Percentiles rank a stretch among this genome's conserved stretches.
phyloP scores from a whole-genome alignment of 1,140 invertebrate species.

The Bombus consobrinus region DNA sequence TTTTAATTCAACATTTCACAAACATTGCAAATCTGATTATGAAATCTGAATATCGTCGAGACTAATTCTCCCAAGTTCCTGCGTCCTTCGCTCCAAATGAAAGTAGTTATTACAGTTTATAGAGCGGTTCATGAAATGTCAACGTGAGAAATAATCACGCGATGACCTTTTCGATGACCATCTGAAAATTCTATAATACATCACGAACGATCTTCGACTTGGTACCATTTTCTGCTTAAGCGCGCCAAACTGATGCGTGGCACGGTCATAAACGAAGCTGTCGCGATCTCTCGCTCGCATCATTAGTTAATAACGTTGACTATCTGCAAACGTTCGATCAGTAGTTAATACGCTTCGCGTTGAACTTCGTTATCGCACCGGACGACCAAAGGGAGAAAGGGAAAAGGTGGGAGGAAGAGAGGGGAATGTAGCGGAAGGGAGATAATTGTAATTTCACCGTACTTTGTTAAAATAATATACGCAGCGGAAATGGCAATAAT shows the following conservation, averaged over 20 bases:
- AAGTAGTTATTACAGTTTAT: no score
- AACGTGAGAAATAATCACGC: neutral
- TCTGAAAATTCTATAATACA: neutral
- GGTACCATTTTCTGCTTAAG: no score
- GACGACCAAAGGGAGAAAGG: neutral
- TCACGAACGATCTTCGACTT: no score
- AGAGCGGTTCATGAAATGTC: no score
- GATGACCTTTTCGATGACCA: neutral
- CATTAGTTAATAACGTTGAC: conserved; percentile 27
- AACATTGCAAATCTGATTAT: no score
- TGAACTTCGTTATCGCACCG: conserved; percentile 8
- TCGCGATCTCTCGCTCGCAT: neutral
- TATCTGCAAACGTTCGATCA: neutral
- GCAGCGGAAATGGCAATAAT: neutral
- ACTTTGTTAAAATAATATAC: conserved; percentile 43
- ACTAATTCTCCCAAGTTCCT: neutral
- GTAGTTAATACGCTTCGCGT: conserved; percentile 14
- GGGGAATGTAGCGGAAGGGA: neutral
- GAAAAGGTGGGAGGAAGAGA: neutral
- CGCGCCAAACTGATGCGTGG: no score
- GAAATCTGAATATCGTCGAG: neutral
- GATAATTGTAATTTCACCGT: conserved; percentile 3
- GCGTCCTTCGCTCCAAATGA: no score
- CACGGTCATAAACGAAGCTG: neutral
- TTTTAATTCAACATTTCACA: no score